These are phyloP conservation scores for Parauchenoglanis punctatus DNA, from an alignment of 2,797 vertebrate species.

Conservation along the genomic window DNA sequence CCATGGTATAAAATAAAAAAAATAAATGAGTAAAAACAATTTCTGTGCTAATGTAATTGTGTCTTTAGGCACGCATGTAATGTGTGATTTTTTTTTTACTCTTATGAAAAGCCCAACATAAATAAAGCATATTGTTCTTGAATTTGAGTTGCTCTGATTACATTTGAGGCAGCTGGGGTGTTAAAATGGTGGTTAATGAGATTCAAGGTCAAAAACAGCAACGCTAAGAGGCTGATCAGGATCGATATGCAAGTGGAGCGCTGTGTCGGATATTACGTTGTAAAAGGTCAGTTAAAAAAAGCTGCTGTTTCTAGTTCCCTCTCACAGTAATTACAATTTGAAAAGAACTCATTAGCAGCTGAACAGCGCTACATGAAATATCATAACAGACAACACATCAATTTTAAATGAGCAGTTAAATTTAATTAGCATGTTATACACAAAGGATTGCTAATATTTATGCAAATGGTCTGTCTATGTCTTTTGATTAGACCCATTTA, in stretches of 20 bases:
- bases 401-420: not conserved
- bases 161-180: not conserved
- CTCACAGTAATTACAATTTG: not conserved
- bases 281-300: not conserved
- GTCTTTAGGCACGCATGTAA: too few species aligned
- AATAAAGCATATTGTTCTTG: not conserved
- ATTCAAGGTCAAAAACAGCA: slow-evolving; percentile 32
- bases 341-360: not conserved
- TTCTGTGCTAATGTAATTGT: too few species aligned
- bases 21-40: too few species aligned
- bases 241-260: not conserved
- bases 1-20: too few species aligned
- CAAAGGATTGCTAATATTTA: not conserved
- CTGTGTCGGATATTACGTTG: not conserved
- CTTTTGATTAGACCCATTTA: not conserved
- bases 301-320: not conserved
- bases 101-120: not conserved
- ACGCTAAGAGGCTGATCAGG: not conserved
- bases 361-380: not conserved
- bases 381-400: not conserved
- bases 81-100: too few species aligned
- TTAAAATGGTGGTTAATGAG: slow-evolving; percentile 13
- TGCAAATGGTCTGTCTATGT: not conserved
- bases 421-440: not conserved
- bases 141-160: not conserved